Evolutionary conservation across 2,797 vertebrate genomes (phyloP), one percentile per base, ranked within the genome.

Genomic region (Sternotherus odoratus): DNA sequence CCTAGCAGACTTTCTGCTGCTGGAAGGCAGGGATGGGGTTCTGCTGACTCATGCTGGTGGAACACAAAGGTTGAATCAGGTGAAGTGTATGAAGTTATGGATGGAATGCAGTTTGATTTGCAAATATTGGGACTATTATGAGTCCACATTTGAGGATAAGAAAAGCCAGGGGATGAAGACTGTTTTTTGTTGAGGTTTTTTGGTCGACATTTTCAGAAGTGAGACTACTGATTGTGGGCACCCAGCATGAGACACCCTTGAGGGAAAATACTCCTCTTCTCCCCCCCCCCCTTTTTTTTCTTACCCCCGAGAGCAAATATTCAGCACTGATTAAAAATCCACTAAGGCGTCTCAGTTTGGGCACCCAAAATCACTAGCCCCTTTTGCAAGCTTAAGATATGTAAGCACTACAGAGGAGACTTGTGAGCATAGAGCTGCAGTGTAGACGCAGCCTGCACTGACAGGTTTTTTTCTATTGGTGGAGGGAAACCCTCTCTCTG

Each of bases 261-360:
- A 21, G 36, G 54, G 28, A 15, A 33, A 10, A 5, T 75, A 77
- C 85, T 87, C 16, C 0, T 51, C 1, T 23, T 69, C n/a, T n/a
- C n/a, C n/a, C n/a, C n/a, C n/a, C n/a, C n/a, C n/a, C n/a, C n/a
- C n/a, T 51, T 60, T 77, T 46, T 69, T 21, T 50, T 50, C 16
- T 50, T 51, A 51, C 0, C 0, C 12, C 1, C 15, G 0, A 0
- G 0, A 51, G 19, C 30, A 36, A 79, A 2, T 48, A 2, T 4
- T 82, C 12, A 83, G 15, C 4, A 28, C 2, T 88, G 90, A 74
- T 17, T 2, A 33, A 63, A 53, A 26, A 30, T 1, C 28, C 21
- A 39, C 36, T 24, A 69, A 39, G 4, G n/a, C 12, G 33, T 66
- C 63, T 66, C 63, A 21, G 17, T 36, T 63, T 63, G 17, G 60